Evolutionary conservation across 92 coral and sea anemone species (phyloP).

Genomic region (Epizoanthus rinbou): DNA sequence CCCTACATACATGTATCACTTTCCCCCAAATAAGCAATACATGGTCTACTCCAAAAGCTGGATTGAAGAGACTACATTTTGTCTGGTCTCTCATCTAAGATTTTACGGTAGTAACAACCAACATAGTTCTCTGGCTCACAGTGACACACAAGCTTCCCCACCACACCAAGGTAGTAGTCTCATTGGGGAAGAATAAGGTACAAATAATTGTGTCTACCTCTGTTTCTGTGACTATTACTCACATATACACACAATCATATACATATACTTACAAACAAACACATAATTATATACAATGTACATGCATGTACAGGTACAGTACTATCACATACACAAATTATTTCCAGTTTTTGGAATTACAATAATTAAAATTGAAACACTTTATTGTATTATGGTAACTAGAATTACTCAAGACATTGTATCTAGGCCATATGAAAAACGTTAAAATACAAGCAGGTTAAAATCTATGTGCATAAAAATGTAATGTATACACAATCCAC

Average conservation of each 20-base stretch:
- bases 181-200: background rate
- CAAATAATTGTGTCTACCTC: background rate
- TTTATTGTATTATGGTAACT: too few species aligned
- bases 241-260: background rate
- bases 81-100: constrained; percentile 7
- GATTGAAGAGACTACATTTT: background rate
- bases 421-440: too few species aligned
- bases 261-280: background rate
- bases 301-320: background rate
- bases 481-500: too few species aligned
- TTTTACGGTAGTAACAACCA: background rate
- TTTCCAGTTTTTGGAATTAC: too few species aligned
- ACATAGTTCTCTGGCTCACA: background rate
- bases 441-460: too few species aligned
- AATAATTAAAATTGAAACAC: too few species aligned
- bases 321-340: background rate
- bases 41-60: too few species aligned
- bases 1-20: too few species aligned
- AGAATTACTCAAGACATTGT: too few species aligned
- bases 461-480: too few species aligned
- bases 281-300: background rate
- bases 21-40: too few species aligned
- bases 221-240: background rate
- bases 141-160: constrained; percentile 21
- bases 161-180: background rate